Percentiles rank a stretch among this genome's conserved stretches.
phyloP scores from a whole-genome alignment of 2,797 vertebrate species.

The Leptatherina wallacei region DNA sequence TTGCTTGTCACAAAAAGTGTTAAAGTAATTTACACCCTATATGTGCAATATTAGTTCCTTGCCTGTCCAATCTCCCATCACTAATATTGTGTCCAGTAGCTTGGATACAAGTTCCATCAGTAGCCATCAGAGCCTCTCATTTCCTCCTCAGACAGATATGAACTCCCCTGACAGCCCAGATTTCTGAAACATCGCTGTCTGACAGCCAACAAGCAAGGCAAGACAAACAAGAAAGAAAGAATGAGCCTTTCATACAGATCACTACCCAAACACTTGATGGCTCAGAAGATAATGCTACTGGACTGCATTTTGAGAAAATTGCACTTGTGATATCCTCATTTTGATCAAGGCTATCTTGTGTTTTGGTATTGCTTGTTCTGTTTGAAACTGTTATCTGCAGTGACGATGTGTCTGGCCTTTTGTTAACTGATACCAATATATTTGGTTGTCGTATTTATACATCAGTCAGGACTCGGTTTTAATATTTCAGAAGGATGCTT shows the following conservation, averaged over 20 bases:
- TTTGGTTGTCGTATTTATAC: background rate
- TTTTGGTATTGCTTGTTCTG: constrained; percentile 32
- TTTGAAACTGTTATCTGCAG: constrained; percentile 35
- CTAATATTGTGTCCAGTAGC: constrained; percentile 63
- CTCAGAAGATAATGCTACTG: constrained; percentile 31
- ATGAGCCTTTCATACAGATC: constrained; percentile 47
- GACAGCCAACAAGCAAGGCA: constrained; percentile 51
- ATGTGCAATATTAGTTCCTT: constrained; percentile 44
- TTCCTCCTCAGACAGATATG: constrained; percentile 77
- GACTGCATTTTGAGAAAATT: constrained; percentile 32
- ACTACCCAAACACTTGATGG: constrained; percentile 49
- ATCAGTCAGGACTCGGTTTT: constrained; percentile 7
- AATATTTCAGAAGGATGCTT: background rate
- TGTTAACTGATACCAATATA: constrained; percentile 31
- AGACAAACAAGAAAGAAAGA: constrained; percentile 53
- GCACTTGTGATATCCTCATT: constrained; percentile 40
- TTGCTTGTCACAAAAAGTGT: constrained; percentile 8
- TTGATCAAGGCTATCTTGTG: constrained; percentile 30
- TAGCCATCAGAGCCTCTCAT: constrained; percentile 65
- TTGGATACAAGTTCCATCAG: constrained; percentile 52
- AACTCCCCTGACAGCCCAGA: constrained; percentile 55
- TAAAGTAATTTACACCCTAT: constrained; percentile 26
- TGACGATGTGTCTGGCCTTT: constrained; percentile 12
- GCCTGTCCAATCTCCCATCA: constrained; percentile 66
- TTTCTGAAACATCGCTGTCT: constrained; percentile 49